Percentiles rank a stretch among this genome's conserved stretches.
Conservation (phyloP, 1,140 invertebrate genomes). For the Diorhabda elongata region DNA sequence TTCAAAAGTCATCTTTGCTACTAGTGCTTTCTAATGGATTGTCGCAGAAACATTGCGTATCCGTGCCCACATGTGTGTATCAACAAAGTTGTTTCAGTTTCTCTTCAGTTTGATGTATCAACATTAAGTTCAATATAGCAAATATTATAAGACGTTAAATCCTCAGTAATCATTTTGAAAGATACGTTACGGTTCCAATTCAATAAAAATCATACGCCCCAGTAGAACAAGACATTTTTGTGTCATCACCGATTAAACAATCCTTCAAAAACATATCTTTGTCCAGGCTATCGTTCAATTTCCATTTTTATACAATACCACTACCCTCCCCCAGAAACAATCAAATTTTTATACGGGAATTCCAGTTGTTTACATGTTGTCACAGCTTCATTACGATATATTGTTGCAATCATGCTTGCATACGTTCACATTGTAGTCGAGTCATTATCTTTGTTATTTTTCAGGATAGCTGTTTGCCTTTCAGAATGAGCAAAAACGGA, state of each 20-base stretch:
- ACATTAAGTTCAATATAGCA: too few relatives aligned
- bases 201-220: too few relatives aligned
- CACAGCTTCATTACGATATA: constrained; percentile 1
- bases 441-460: constrained; percentile 3
- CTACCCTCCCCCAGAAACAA: not conserved
- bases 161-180: too few relatives aligned
- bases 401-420: not conserved
- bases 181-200: too few relatives aligned
- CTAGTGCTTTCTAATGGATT: too few relatives aligned
- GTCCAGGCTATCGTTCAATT: not conserved
- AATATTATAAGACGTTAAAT: too few relatives aligned
- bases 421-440: not conserved
- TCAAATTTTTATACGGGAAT: not conserved
- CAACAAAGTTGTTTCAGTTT: too few relatives aligned
- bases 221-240: not conserved
- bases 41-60: too few relatives aligned
- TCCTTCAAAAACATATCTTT: not conserved
- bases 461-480: not conserved
- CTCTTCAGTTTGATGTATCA: too few relatives aligned
- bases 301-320: not conserved
- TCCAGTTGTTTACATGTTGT: constrained; percentile 2
- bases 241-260: not conserved
- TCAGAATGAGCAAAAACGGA: not conserved
- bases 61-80: too few relatives aligned
- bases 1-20: too few relatives aligned